These are phyloP conservation scores for Sitta europaea DNA, from an alignment of 2,113 vertebrate species.

Conservation along the genomic window DNA sequence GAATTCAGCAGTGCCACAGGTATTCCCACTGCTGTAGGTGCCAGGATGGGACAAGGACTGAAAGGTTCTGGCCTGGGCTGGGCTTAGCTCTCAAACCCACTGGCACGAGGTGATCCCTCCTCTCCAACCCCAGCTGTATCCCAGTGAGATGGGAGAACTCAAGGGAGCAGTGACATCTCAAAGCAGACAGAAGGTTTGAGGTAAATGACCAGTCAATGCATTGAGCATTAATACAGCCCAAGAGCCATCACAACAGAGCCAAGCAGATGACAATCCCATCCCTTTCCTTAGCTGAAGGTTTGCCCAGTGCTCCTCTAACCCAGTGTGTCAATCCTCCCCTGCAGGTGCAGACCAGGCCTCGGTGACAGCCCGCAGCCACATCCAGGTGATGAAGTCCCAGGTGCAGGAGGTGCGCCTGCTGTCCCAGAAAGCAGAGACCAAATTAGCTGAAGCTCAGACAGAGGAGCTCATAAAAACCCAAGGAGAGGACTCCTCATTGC, in stretches of 20 bases:
- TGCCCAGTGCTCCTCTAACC: background rate
- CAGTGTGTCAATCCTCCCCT: background rate
- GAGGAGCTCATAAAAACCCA: slow-evolving; percentile 72
- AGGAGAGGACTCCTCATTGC: slow-evolving; percentile 21
- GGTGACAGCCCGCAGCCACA: slow-evolving; percentile 75
- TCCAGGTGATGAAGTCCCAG: slow-evolving; percentile 83
- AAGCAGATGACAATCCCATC: background rate
- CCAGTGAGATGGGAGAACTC: background rate
- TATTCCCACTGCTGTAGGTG: background rate
- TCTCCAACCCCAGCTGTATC: background rate
- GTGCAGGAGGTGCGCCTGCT: slow-evolving; percentile 83
- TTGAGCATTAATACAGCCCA: background rate
- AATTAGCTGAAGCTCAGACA: slow-evolving; percentile 84
- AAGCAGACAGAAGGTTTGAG: background rate
- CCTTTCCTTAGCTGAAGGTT: background rate
- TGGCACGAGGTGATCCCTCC: background rate
- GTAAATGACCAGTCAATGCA: background rate
- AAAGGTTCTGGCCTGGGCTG: background rate
- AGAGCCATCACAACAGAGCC: background rate
- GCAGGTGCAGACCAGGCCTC: slow-evolving; percentile 90
- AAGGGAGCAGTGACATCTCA: background rate
- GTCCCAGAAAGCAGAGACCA: slow-evolving; percentile 83
- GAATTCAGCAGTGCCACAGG: background rate
- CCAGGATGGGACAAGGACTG: background rate
- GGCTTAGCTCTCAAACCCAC: background rate